A percentile compares a stretch with the other conserved stretches of the same genome.
phyloP scores from a whole-genome alignment of 2,888 invertebrate genomes.

The Phaedon cochleariae region DNA sequence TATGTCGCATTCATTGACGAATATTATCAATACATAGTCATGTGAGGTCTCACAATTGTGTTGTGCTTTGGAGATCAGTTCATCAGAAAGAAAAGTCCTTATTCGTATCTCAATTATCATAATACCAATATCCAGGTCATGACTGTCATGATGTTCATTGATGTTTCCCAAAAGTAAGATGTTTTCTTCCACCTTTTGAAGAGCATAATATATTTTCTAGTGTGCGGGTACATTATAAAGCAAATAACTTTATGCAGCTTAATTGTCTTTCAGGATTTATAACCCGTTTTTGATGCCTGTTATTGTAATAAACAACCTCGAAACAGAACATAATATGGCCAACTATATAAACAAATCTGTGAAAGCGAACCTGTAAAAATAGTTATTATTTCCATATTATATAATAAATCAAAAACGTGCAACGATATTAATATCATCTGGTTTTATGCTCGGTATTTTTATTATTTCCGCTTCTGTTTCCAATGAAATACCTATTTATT shows the following conservation, averaged over 20 bases:
- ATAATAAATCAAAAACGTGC: conserved; percentile 50
- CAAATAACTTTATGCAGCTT: neutral
- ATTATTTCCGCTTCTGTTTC: conserved; percentile 55
- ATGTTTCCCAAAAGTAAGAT: no score
- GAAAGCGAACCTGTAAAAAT: conserved; percentile 50
- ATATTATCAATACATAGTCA: no score
- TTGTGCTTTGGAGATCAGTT: no score
- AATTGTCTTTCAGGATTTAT: neutral
- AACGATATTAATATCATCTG: conserved; percentile 47
- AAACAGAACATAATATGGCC: conserved; percentile 37
- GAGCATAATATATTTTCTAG: neutral
- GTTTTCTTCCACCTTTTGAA: neutral
- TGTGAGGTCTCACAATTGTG: no score
- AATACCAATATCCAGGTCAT: no score
- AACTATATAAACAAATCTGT: conserved; percentile 48
- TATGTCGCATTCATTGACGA: no score
- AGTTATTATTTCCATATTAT: conserved; percentile 50
- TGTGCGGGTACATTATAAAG: neutral
- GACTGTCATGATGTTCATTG: no score
- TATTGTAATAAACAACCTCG: conserved; percentile 46
- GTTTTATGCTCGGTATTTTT: conserved; percentile 51
- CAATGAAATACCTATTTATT: conserved; percentile 51
- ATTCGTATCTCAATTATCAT: no score
- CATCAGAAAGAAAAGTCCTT: no score
- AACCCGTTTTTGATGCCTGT: conserved; percentile 32